These are phyloP conservation scores for Syngnathus rostellatus DNA, from an alignment of 2,797 vertebrate genomes.

Conservation along the genomic window DNA sequence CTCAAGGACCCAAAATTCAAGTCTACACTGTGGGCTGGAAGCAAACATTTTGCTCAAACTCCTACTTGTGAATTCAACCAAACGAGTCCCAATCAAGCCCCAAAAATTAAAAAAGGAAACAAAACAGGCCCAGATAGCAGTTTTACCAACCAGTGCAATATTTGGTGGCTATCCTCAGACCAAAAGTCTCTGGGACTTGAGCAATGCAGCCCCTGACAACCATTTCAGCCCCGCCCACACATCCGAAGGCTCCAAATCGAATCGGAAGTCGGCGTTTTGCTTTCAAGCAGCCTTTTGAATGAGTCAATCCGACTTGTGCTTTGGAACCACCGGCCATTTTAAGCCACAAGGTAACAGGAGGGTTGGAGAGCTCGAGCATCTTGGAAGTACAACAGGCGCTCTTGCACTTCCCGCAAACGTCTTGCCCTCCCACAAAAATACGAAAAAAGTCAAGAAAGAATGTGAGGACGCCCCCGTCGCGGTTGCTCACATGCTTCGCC, in stretches of 20 bases:
- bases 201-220: not conserved
- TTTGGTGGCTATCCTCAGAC: not conserved
- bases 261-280: not conserved
- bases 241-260: not conserved
- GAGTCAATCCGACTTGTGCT: not conserved
- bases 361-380: constrained; percentile 67
- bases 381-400: constrained; percentile 63
- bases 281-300: not conserved
- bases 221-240: not conserved
- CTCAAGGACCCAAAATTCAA: no score
- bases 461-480: constrained; percentile 37
- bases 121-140: not conserved
- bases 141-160: not conserved
- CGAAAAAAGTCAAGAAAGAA: constrained; percentile 8
- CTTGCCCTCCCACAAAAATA: constrained; percentile 30
- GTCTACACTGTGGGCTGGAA: no score
- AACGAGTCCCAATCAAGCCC: not conserved
- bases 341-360: not conserved
- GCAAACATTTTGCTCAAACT: not conserved
- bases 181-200: not conserved
- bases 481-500: constrained; percentile 69
- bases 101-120: not conserved
- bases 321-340: not conserved
- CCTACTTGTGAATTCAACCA: not conserved
- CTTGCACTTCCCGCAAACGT: constrained; percentile 38